A percentile compares a stretch with the other conserved stretches of the same genome.
Evolutionary conservation across 2,113 vertebrate genomes (phyloP).

Genomic region (Lagenorhynchus albirostris): DNA sequence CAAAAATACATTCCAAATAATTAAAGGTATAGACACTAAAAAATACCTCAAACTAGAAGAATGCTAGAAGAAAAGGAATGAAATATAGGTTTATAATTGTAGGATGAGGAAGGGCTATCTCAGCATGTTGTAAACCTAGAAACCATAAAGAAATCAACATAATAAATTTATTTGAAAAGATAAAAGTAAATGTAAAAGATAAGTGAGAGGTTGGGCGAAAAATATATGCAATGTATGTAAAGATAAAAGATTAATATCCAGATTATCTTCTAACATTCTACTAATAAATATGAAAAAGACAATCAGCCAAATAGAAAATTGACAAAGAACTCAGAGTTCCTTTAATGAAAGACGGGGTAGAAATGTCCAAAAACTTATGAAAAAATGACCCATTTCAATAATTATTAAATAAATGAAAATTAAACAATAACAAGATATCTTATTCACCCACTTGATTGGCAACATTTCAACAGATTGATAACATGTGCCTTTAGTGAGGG

Average conservation of each 20-base stretch:
- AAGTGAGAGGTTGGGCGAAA: not conserved
- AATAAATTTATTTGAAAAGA: conserved; percentile 15
- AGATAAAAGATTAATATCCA: not conserved
- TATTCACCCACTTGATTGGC: not conserved
- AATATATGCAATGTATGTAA: not conserved
- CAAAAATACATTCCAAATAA: not conserved
- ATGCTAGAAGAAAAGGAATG: not conserved
- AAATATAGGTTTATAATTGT: not conserved
- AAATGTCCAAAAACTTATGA: not conserved
- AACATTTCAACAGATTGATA: not conserved
- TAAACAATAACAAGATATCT: not conserved
- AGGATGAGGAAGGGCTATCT: not conserved
- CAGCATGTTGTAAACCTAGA: not conserved
- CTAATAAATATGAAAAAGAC: not conserved
- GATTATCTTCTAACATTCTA: conserved; percentile 13
- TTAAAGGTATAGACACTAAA: not conserved
- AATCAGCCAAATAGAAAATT: not conserved
- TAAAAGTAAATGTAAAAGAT: conserved; percentile 17
- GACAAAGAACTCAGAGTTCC: not conserved
- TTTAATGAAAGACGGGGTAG: not conserved
- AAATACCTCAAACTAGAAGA: not conserved
- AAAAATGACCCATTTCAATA: not conserved
- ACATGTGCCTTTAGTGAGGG: not conserved
- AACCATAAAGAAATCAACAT: not conserved
- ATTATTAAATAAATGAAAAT: conserved; percentile 5